Base-by-base conservation (phyloP, 2,888 invertebrate species). In the Platycheirus rosarum region DNA sequence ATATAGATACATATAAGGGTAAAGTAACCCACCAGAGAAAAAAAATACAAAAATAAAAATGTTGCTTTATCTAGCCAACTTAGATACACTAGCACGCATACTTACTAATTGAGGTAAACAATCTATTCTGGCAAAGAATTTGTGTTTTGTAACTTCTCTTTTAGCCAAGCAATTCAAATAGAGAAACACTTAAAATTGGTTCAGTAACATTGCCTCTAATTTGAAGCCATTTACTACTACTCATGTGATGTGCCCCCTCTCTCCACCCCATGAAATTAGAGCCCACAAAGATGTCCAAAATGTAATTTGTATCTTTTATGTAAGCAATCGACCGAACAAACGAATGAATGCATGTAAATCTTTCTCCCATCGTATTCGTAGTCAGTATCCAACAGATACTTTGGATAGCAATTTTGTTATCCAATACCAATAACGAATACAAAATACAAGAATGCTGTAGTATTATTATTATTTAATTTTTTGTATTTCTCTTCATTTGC, bases 321-420 rank as follows among this genome's bases (percentile, higher is more conserved):
- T 37, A 6, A 14, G 11, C 44, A 3, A 8, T 4, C 16, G 18
- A 35, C n/a, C n/a, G n/a, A n/a, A n/a, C n/a, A 20, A 37, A 20
- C 2, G 8, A 53, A 20, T 32, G 66, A 26, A 18, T n/a, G 18
- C 16, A 16, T 51, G 44, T 53, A 29, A 40, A 69, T 65, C 8
- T 46, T 46, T 37, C 62, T 46, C 37, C 44, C 51, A 75, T 62
- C 29, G 5, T 16, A n/a, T n/a, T n/a, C n/a, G n/a, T n/a, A n/a
- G n/a, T n/a, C n/a, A n/a, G n/a, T n/a, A 46, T 29, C n/a, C 2
- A 46, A 37, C 16, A 13, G 9, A 26, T 11, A 42, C 5, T 32
- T 23, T 3, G 5, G 48, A 49, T 13, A 44, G 32, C 51, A 35
- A 44, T 71, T 68, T 46, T 63, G 55, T 69, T 69, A 74, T 57